Base-by-base conservation (phyloP, 2,113 vertebrate species). In the Lagenorhynchus albirostris region DNA sequence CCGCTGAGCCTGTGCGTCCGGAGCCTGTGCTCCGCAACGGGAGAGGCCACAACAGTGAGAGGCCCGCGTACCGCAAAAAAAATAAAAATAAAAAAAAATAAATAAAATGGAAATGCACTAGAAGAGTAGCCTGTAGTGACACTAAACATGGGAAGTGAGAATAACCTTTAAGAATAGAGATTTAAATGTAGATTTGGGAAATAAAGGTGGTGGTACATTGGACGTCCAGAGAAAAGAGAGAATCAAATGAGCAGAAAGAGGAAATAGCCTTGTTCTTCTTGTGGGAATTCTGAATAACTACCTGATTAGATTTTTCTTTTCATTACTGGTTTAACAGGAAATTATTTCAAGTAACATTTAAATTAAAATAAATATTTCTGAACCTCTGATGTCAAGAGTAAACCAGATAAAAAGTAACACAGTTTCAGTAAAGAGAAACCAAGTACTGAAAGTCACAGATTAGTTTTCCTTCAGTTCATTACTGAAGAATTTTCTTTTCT, bases 341-440 rank as follows among this genome's bases (percentile, higher is more conserved):
- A 77, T 95, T 94, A 68, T 81, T 97, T 97, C 60, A 68, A 86
- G 62, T 53, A 94, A 17, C 26, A 81, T 89, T 21, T 89, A 89
- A 96, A 92, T 60, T 67, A 89, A 95, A 85, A 82, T 68, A 73
- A 95, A 11, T 94, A 58, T 94, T 94, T 96, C 25, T 85, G 33
- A 76, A 50, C 12, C 5, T 90, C 92, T 95, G 2, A 85, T 89
- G 83, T 84, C 29, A 89, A 89, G 89, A 96, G 71, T 50, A 91
- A 97, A 84, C 67, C 95, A 38, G 44, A 89, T 91, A 93, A 96
- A 97, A 97, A 58, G 17, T 89, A 68, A 79, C n/a, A 26, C 38
- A 86, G 50, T 92, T 89, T 94, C 31, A 92, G 50, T 74, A 94
- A 91, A 73, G 17, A 13, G 8, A 87, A 91, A 89, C 25, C 6